Conservation (phyloP, 92 coral and sea anemone species). For the Ricordea florida region DNA sequence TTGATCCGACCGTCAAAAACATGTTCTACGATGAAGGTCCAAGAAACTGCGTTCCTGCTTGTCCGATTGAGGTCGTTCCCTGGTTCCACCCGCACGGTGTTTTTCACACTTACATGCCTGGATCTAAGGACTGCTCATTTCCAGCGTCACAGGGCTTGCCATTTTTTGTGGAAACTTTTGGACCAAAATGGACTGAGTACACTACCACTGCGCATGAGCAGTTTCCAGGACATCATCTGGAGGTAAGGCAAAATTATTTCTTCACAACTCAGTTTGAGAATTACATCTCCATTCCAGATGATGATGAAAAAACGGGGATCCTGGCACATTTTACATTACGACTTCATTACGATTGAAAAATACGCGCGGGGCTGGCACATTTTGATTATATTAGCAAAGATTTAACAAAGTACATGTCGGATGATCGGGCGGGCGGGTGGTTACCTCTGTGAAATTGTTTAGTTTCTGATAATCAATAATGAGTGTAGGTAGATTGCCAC, state of each 20-base stretch:
- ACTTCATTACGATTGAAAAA: too few species aligned
- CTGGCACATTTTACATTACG: too few species aligned
- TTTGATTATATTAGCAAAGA: too few species aligned
- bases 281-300: too few species aligned
- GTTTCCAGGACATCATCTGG: constrained; percentile 86
- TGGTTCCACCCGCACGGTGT: constrained; percentile 45
- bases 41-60: constrained; percentile 61
- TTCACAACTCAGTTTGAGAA: too few species aligned
- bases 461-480: too few species aligned
- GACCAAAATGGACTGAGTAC: constrained; percentile 85
- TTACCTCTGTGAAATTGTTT: too few species aligned
- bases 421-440: too few species aligned
- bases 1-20: constrained; percentile 30
- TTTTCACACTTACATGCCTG: constrained; percentile 45
- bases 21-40: constrained; percentile 74
- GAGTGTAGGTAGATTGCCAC: too few species aligned
- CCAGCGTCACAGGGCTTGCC: constrained; percentile 44
- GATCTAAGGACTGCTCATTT: constrained; percentile 1
- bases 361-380: too few species aligned
- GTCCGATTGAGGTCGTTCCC: constrained; percentile 35
- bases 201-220: constrained; percentile 85
- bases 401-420: too few species aligned
- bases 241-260: constrained; percentile 40
- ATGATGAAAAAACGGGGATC: too few species aligned
- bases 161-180: constrained; percentile 80